phyloP scores from a whole-genome alignment of 2,797 vertebrate species.

The Cephalopachus bancanus region DNA sequence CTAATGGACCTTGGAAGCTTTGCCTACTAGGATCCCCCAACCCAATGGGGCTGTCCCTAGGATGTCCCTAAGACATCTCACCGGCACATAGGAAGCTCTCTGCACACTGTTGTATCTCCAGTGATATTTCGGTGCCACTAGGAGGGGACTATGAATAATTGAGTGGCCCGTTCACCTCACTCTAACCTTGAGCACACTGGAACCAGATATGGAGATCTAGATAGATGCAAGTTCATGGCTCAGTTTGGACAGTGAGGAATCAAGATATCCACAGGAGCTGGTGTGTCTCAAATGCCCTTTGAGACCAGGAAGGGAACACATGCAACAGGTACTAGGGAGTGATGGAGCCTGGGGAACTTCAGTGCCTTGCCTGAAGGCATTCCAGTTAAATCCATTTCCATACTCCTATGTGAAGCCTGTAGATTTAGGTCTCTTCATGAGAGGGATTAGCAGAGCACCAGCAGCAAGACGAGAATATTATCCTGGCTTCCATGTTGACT shows the following conservation, averaged over 20 bases:
- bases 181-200: background rate
- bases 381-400: background rate
- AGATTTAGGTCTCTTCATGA: background rate
- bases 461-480: background rate
- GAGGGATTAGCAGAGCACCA: background rate
- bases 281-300: background rate
- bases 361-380: too few species aligned
- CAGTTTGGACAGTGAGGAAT: background rate
- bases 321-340: background rate
- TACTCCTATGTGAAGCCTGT: background rate
- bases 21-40: background rate
- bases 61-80: rapidly evolving
- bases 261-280: background rate
- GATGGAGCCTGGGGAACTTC: too few species aligned
- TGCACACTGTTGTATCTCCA: background rate
- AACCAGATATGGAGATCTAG: background rate
- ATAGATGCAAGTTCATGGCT: background rate
- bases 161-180: background rate
- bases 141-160: background rate
- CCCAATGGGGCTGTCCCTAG: background rate
- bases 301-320: background rate
- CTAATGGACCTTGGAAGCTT: background rate
- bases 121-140: background rate
- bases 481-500: background rate
- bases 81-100: background rate